phyloP scores from a whole-genome alignment of 2,113 vertebrate species.

The Noturus placidus region DNA sequence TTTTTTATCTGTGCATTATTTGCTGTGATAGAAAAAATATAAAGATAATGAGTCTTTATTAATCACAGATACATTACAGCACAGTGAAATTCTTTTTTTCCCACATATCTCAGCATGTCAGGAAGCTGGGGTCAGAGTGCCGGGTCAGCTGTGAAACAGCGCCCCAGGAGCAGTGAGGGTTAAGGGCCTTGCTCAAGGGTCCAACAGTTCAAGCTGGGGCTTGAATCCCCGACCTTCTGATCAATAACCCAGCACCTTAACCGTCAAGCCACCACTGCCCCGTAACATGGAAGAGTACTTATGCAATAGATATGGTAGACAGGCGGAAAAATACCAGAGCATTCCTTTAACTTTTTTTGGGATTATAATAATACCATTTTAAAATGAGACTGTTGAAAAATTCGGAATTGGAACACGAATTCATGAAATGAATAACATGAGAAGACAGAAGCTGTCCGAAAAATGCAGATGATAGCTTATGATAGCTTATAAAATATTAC shows the following conservation, averaged over 20 bases:
- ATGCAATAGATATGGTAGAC: not conserved
- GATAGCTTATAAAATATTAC: not conserved
- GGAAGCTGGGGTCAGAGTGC: no score
- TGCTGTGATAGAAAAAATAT: not conserved
- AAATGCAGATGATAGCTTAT: not conserved
- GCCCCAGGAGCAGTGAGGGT: no score
- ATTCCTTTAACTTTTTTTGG: not conserved
- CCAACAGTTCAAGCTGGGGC: no score
- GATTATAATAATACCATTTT: not conserved
- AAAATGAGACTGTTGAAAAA: not conserved
- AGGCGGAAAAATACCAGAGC: not conserved
- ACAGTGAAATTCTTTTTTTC: no score
- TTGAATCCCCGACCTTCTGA: no score
- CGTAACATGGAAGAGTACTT: not conserved
- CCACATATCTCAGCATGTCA: no score
- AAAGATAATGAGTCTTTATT: no score
- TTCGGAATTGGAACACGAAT: not conserved
- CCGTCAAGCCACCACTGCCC: no score
- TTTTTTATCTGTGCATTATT: not conserved
- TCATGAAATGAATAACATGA: not conserved
- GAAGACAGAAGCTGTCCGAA: not conserved
- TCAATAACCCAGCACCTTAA: no score
- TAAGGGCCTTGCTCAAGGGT: no score
- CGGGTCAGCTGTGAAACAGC: no score
- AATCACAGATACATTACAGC: no score